phyloP scores from a whole-genome alignment of 2,113 vertebrate species.

The Thunnus maccoyii region DNA sequence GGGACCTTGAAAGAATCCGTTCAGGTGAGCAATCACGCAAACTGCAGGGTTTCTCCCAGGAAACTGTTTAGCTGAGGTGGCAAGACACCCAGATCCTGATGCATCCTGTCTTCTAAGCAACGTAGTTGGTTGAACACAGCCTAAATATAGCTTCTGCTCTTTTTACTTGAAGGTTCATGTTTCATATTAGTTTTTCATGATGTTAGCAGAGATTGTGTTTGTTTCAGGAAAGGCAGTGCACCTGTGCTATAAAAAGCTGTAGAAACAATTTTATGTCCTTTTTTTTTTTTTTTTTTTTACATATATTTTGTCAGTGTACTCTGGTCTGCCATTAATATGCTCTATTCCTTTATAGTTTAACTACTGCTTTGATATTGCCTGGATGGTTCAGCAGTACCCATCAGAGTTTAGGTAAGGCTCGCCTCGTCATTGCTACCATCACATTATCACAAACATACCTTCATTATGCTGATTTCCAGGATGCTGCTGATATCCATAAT shows the following conservation, averaged over 20 bases:
- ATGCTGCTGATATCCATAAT: background rate
- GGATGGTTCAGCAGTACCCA: slow-evolving; percentile 94
- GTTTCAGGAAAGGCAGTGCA: too few relatives aligned
- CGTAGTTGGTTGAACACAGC: too few relatives aligned
- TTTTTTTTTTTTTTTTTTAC: background rate
- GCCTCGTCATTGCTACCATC: background rate
- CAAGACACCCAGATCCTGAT: too few relatives aligned
- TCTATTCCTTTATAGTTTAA: slow-evolving; percentile 89
- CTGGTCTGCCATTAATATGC: background rate
- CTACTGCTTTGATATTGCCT: slow-evolving; percentile 96
- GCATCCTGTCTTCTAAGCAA: too few relatives aligned
- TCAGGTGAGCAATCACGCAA: slow-evolving; percentile 85
- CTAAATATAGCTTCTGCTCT: too few relatives aligned
- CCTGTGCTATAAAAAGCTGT: too few relatives aligned
- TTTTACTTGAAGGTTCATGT: too few relatives aligned
- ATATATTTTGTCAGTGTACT: too few relatives aligned
- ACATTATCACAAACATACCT: background rate
- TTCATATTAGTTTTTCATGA: too few relatives aligned
- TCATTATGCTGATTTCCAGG: background rate
- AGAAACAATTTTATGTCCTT: background rate
- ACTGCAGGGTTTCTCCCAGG: too few relatives aligned
- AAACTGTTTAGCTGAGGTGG: too few relatives aligned
- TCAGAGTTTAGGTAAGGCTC: slow-evolving; percentile 91
- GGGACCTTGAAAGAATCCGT: slow-evolving; percentile 94
- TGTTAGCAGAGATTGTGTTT: too few relatives aligned